Conservation (phyloP, 2,113 vertebrate species). For the Pipra filicauda region DNA sequence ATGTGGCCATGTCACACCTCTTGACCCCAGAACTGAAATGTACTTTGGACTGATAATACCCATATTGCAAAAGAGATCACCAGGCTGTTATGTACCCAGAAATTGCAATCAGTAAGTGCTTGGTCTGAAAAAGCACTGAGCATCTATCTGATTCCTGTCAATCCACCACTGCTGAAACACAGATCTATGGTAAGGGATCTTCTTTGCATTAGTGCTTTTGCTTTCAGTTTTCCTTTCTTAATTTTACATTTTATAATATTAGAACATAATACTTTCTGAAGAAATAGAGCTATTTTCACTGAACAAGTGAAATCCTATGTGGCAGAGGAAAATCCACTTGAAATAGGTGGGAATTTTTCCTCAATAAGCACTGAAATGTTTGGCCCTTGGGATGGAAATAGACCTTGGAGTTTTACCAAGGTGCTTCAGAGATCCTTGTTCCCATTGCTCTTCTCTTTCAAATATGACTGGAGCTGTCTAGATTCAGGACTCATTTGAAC, state of each 20-base stretch:
- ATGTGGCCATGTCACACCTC: neutral
- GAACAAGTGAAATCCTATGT: neutral
- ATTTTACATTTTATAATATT: neutral
- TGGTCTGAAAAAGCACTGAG: neutral
- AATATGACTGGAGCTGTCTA: neutral
- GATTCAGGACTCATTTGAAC: neutral
- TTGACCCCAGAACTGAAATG: neutral
- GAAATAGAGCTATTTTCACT: neutral
- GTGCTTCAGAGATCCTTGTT: neutral
- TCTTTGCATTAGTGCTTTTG: neutral
- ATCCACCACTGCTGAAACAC: neutral
- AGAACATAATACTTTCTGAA: neutral
- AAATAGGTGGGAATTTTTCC: neutral
- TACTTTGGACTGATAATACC: neutral
- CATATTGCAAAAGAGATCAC: neutral
- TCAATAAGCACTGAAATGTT: neutral
- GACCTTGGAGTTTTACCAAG: constrained; percentile 1
- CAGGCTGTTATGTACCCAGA: neutral
- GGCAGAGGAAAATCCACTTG: neutral
- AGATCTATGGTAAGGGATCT: neutral
- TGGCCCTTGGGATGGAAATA: neutral
- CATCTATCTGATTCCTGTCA: neutral
- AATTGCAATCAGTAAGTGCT: neutral
- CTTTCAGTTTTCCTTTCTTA: neutral
- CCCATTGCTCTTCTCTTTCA: constrained; percentile 10